Evolutionary conservation across 2,888 invertebrate genomes (phyloP), one percentile per base, ranked within the genome.

Genomic region (Andricus curvator): DNA sequence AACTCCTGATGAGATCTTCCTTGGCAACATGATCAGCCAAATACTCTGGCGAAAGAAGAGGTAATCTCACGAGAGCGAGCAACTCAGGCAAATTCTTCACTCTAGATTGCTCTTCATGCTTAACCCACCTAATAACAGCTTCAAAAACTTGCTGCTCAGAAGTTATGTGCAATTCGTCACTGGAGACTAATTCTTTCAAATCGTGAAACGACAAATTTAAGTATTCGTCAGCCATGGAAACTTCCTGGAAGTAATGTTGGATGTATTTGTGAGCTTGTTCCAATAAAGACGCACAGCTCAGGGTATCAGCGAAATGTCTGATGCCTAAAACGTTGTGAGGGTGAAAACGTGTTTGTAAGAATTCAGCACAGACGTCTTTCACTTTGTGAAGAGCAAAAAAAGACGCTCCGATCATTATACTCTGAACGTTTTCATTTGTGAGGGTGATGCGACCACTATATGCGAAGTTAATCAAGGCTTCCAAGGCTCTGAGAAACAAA

Each of bases 91-190:
- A 93, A 86, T 94, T 91, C 11, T 93, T 91, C 51, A 94, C 93
- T 77, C 97, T 93, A 25, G 93, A 92, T 4, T 94, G 94, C 56
- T 93, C 92, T 66, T 95, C 95, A 85, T 95, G 94, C 89, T 96
- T 96, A 9, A 95, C 94, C 98, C 98, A 98, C 68, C 95, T 93
- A 94, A 97, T 95, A 64, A 96, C 96, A 2, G 97, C 96, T 91
- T 97, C 97, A 93, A 97, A 98, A 51, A 98, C 96, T 93, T 96
- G 95, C 90, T 97, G 97, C 90, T 97, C 97, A 60, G 94, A 94
- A n/a, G 85, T 84, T 41, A 97, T 96, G 91, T 96, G 95, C 2
- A 98, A 93, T 89, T 97, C 96, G 93, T 97, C 97, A 81, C 96
- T 94, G 33, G 94, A 94, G 76, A 98, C 93, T 78, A 98, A 94